Conservation (phyloP, 2,113 vertebrate species). For the Alethe diademata region DNA sequence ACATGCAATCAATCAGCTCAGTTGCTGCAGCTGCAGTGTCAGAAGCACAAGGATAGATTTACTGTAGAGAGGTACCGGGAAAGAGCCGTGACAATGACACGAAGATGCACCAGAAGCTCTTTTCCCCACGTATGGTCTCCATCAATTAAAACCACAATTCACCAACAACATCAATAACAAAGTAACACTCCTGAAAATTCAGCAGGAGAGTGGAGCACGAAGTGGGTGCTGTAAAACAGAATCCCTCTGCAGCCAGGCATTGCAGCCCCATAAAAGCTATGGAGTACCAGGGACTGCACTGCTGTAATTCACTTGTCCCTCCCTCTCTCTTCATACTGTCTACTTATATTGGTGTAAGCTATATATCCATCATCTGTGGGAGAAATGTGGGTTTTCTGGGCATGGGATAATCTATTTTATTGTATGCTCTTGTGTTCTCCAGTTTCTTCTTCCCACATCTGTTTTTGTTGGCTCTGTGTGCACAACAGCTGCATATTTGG, state of each 20-base stretch:
- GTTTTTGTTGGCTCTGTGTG: background rate
- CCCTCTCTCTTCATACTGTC: background rate
- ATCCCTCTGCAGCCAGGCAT: background rate
- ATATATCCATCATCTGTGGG: background rate
- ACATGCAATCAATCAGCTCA: background rate
- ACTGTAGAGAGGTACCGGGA: background rate
- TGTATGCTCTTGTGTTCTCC: background rate
- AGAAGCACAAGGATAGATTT: background rate
- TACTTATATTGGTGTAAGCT: background rate
- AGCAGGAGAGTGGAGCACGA: background rate
- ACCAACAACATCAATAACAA: background rate
- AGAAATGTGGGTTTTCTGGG: background rate
- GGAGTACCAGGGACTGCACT: background rate
- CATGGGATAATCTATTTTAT: background rate
- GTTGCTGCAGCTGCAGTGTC: background rate
- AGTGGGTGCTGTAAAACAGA: background rate
- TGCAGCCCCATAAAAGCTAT: background rate
- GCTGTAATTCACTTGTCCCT: background rate
- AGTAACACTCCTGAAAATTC: background rate
- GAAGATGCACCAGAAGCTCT: background rate
- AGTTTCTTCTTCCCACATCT: constrained; percentile 31
- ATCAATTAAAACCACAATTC: constrained; percentile 17
- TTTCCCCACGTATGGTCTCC: background rate
- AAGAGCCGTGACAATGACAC: background rate
- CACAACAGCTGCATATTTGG: constrained; percentile 8